Percentiles rank a stretch among this genome's conserved stretches.
phyloP scores from a whole-genome alignment of 1,140 invertebrate species.

The Pachyrhynchus sulphureomaculatus region DNA sequence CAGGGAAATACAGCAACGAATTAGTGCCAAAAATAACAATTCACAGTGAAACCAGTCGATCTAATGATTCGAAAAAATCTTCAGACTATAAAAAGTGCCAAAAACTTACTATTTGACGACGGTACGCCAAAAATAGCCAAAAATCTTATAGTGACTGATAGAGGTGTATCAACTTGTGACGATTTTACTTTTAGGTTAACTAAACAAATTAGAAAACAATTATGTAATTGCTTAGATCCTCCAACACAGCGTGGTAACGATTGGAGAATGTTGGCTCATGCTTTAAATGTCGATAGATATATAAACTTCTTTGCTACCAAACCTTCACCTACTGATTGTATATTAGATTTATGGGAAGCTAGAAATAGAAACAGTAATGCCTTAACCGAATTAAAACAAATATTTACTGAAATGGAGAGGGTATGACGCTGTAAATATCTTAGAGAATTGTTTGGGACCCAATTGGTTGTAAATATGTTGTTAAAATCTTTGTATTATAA shows the following conservation, averaged over 20 bases:
- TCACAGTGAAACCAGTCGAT: constrained; percentile 44
- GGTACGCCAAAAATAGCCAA: constrained; percentile 52
- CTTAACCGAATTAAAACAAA: constrained; percentile 84
- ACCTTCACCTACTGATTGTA: constrained; percentile 93
- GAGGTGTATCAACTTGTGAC: constrained; percentile 58
- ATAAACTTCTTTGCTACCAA: constrained; percentile 97
- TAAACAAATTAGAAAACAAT: constrained; percentile 75
- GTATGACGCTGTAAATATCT: constrained; percentile 84
- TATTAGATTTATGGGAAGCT: constrained; percentile 94
- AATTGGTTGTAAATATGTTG: constrained; percentile 62
- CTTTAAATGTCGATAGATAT: constrained; percentile 89
- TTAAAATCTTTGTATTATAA: constrained; percentile 25
- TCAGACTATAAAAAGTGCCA: constrained; percentile 50
- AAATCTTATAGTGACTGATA: constrained; percentile 57
- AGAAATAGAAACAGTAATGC: constrained; percentile 83
- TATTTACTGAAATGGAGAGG: constrained; percentile 88
- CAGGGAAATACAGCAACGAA: constrained; percentile 43
- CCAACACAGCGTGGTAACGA: constrained; percentile 90
- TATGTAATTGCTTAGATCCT: constrained; percentile 87
- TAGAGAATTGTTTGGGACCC: constrained; percentile 83
- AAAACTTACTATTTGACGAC: constrained; percentile 51
- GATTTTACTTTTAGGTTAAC: constrained; percentile 74
- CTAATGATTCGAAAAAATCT: constrained; percentile 43
- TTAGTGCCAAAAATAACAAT: constrained; percentile 48
- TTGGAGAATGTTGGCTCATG: constrained; percentile 90